Evolutionary conservation across 2,888 invertebrate genomes (phyloP).

Genomic region (Ormyrus labotus): DNA sequence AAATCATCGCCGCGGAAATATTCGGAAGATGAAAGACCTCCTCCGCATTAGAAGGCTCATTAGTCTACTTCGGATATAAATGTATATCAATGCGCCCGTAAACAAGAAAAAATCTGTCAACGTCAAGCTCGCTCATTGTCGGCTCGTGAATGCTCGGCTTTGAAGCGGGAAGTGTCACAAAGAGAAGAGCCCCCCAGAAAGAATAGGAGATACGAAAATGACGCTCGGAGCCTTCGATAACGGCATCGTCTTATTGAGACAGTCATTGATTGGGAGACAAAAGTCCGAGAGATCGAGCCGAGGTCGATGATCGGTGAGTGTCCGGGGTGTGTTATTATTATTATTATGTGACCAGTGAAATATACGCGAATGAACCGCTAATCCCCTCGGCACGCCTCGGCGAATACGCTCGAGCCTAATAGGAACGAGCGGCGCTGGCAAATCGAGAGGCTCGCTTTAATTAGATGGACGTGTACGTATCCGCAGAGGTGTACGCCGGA

Average conservation of each 20-base stretch:
- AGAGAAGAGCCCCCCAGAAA: not conserved
- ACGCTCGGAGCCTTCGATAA: not conserved
- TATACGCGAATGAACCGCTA: slow-evolving; percentile 31
- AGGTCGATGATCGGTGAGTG: slow-evolving; percentile 43
- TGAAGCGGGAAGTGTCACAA: slow-evolving; percentile 43
- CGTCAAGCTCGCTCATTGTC: slow-evolving; percentile 5
- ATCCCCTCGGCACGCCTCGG: slow-evolving; percentile 23
- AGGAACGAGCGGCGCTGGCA: slow-evolving; percentile 33
- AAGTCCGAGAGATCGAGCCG: slow-evolving; percentile 26
- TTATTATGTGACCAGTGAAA: slow-evolving; percentile 37
- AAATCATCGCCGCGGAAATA: not conserved
- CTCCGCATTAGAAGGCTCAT: too few species aligned
- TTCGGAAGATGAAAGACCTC: too few species aligned
- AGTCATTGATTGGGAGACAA: slow-evolving; percentile 49
- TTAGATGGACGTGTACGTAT: slow-evolving; percentile 43
- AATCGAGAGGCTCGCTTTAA: slow-evolving; percentile 50
- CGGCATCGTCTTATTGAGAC: slow-evolving; percentile 38
- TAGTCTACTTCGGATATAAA: slow-evolving; percentile 15
- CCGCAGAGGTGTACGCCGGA: not conserved
- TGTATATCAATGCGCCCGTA: slow-evolving; percentile 26
- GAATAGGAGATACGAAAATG: slow-evolving; percentile 43
- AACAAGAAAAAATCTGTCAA: slow-evolving; percentile 38
- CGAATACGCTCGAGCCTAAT: slow-evolving; percentile 39
- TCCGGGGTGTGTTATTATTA: not conserved
- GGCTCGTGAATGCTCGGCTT: slow-evolving; percentile 16